These are phyloP conservation scores for Penaeus chinensis DNA, from an alignment of 1,140 invertebrate species.

Conservation along the genomic window DNA sequence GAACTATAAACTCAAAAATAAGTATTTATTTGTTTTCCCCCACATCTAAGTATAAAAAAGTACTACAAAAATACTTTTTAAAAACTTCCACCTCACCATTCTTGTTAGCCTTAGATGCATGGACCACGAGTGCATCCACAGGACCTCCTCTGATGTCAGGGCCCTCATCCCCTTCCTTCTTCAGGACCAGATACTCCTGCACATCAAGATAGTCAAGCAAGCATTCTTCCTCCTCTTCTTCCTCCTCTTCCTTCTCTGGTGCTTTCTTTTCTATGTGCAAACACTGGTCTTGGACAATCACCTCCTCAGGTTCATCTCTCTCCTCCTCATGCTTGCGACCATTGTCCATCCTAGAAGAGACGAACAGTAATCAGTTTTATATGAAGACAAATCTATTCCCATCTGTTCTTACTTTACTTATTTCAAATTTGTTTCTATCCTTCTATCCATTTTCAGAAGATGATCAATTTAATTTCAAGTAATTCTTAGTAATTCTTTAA, in stretches of 20 bases:
- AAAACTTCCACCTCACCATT: conserved; percentile 73
- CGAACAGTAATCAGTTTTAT: neutral
- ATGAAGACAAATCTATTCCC: no score
- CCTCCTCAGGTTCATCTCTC: conserved; percentile 49
- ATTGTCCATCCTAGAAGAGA: neutral
- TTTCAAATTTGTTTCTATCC: no score
- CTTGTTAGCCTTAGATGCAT: conserved; percentile 92
- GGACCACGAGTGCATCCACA: conserved; percentile 90
- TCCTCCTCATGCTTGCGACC: conserved; percentile 12
- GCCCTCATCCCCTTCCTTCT: conserved; percentile 83
- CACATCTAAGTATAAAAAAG: conserved; percentile 23
- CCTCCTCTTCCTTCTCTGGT: conserved; percentile 43
- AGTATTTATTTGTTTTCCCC: neutral
- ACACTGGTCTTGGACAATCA: conserved; percentile 40
- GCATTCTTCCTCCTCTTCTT: conserved; percentile 64
- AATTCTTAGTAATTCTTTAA: no score
- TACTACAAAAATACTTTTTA: conserved; percentile 57
- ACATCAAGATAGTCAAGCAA: conserved; percentile 86
- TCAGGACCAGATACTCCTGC: conserved; percentile 80
- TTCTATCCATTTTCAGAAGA: no score
- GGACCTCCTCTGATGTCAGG: conserved; percentile 90
- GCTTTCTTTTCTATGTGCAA: conserved; percentile 32
- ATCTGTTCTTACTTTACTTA: no score
- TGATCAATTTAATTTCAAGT: no score
- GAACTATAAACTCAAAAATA: conserved; percentile 64